Base-by-base conservation (phyloP, 2,888 invertebrate species). In the Tortrix viridana region DNA sequence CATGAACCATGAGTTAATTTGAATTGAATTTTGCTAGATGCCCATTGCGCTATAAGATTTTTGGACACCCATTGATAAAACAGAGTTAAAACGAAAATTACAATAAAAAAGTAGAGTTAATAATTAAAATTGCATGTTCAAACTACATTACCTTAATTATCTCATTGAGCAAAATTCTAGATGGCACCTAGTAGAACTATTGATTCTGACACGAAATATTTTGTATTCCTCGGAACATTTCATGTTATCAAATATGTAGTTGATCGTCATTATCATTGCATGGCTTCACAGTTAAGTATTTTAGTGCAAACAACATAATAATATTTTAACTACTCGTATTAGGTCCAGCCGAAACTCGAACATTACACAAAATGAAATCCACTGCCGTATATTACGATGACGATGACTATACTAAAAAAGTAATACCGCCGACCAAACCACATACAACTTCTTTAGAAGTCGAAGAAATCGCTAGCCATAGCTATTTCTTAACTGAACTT, bases 271-370 rank as follows among this genome's bases (percentile, higher is more conserved):
- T 67, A 63, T 67, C 82, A 84, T 78, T 62, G 82, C 82, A 84
- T 79, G 81, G 65, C 68, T 77, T 76, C 61, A 66, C 66, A 72
- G 71, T 41, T 70, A 66, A 68, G 59, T 74, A 74, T 65, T 77
- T 71, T 75, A 71, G 73, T 71, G 74, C 79, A 81, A 77, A 83
- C 79, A 81, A 80, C 79, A 83, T 85, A 82, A 81, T 85, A 82
- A 80, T 87, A 87, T 91, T 90, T 90, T 87, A 89, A 92, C 82
- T 90, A n/a, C n/a, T n/a, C n/a, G n/a, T n/a, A 88, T 68, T 92
- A 95, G 94, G 94, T 94, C 94, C 94, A 72, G 94, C 94, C 71
- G 94, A 94, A 92, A 93, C 93, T 74, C 94, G 93, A 84, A 93
- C 93, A 71, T 92, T 94, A 84, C 94, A 94, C 91, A 94, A 93